A percentile compares a stretch with the other conserved stretches of the same genome.
These are phyloP conservation scores for Ambastaia sidthimunki DNA, from an alignment of 2,797 vertebrate species.

Conservation along the genomic window DNA sequence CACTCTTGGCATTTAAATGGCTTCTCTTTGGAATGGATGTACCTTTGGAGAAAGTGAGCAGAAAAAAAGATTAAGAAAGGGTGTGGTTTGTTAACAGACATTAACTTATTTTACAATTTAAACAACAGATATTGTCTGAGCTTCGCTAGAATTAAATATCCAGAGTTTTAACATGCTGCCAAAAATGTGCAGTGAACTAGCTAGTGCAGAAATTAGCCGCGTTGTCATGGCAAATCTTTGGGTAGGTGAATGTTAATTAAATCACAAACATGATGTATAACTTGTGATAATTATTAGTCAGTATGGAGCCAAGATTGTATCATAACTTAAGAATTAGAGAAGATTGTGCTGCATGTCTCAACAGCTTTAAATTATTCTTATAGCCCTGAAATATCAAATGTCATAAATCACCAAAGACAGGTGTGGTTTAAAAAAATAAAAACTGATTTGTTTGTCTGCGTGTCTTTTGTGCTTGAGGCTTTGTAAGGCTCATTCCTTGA, in stretches of 20 bases:
- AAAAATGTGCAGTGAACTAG: constrained; percentile 17
- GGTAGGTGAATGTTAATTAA: constrained; percentile 23
- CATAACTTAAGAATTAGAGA: constrained; percentile 28
- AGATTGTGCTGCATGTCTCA: constrained; percentile 47
- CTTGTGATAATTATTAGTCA: constrained; percentile 29
- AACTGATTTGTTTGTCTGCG: constrained; percentile 2
- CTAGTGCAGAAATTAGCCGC: not conserved
- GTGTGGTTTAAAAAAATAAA: constrained; percentile 1
- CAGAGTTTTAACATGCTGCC: not conserved
- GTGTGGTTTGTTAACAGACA: constrained; percentile 38
- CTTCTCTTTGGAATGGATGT: constrained; percentile 99
- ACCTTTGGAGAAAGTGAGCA: constrained; percentile 77
- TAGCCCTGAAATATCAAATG: constrained; percentile 18
- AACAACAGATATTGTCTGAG: constrained; percentile 19
- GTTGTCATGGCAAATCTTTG: constrained; percentile 23
- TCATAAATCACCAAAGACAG: constrained; percentile 36
- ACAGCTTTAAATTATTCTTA: constrained; percentile 38
- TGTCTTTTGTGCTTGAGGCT: constrained; percentile 13
- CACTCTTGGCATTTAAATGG: constrained; percentile 99
- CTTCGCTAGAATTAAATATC: constrained; percentile 22
- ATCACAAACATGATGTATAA: constrained; percentile 25
- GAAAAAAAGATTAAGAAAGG: constrained; percentile 49
- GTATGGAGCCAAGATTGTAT: constrained; percentile 31
- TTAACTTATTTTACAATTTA: constrained; percentile 28
- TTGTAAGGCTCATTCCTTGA: not conserved